Conservation (phyloP, 2,797 vertebrate genomes). For the Cuniculus paca region DNA sequence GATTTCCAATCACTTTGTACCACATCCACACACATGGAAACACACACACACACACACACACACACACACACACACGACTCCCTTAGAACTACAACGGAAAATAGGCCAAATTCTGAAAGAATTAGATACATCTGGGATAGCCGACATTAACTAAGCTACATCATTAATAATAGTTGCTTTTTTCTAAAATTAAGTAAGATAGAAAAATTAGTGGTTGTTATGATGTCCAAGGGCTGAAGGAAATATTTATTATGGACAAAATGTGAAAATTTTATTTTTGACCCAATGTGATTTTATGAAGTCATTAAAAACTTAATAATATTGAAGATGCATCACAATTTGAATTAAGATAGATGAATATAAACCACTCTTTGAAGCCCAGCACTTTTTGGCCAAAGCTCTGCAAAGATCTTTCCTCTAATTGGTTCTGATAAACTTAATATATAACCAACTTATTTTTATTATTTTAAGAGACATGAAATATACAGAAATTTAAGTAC, state of each 20-base stretch:
- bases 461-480: not conserved
- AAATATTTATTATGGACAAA: slow-evolving; percentile 46
- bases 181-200: not conserved
- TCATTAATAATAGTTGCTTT: not conserved
- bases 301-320: slow-evolving; percentile 49
- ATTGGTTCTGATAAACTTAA: slow-evolving; percentile 30
- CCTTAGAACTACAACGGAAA: slow-evolving; percentile 3
- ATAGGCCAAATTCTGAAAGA: not conserved
- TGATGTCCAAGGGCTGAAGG: not conserved
- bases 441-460: not conserved
- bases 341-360: slow-evolving; percentile 40
- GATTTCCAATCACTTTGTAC: not conserved
- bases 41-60: too few relatives aligned
- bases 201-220: not conserved
- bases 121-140: not conserved
- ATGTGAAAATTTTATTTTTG: slow-evolving; percentile 11
- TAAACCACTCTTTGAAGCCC: not conserved
- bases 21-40: not conserved
- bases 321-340: not conserved
- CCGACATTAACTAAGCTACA: not conserved
- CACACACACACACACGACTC: not conserved
- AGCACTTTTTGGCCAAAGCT: not conserved
- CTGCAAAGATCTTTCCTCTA: not conserved
- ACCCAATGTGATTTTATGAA: slow-evolving; percentile 1
- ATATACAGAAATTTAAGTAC: not conserved